These are phyloP conservation scores for Aulostomus chinensis DNA, from an alignment of 2,797 vertebrate genomes.

Conservation along the genomic window DNA sequence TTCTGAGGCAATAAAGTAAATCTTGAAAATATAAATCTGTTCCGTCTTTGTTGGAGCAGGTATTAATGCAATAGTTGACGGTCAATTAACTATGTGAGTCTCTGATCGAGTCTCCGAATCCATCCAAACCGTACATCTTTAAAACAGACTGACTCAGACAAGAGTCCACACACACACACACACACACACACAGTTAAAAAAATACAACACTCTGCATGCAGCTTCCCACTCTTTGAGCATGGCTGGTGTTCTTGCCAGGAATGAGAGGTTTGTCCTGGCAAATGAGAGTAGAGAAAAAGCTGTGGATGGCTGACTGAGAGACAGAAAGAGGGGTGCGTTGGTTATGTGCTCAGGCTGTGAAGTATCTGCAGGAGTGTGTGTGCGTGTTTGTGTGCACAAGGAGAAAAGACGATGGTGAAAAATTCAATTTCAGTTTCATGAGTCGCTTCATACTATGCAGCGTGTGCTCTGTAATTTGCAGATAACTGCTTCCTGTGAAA, in stretches of 20 bases:
- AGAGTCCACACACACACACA: too few species aligned
- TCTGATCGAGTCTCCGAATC: too few species aligned
- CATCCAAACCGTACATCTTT: too few species aligned
- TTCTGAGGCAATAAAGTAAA: too few species aligned
- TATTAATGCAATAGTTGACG: too few species aligned
- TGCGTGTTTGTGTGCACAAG: background rate
- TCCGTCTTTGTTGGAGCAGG: too few species aligned
- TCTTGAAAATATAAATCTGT: too few species aligned
- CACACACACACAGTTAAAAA: too few species aligned
- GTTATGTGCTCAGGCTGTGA: conserved; percentile 48
- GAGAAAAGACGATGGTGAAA: conserved; percentile 12
- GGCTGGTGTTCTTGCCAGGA: conserved; percentile 44
- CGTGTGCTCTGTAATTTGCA: conserved; percentile 12
- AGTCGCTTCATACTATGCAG: conserved; percentile 3
- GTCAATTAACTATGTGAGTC: too few species aligned
- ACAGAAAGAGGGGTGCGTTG: conserved; percentile 47
- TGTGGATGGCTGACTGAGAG: conserved; percentile 35
- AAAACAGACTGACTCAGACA: too few species aligned
- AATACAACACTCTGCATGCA: conserved; percentile 17
- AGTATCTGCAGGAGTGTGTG: conserved; percentile 33
- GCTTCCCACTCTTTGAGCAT: conserved; percentile 27
- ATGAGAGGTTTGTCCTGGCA: conserved; percentile 56
- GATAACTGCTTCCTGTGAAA: conserved; percentile 8
- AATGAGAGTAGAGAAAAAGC: conserved; percentile 40
- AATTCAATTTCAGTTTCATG: conserved; percentile 10